These are phyloP conservation scores for Marisa cornuarietis DNA, from an alignment of 1,140 invertebrate genomes.

Conservation along the genomic window DNA sequence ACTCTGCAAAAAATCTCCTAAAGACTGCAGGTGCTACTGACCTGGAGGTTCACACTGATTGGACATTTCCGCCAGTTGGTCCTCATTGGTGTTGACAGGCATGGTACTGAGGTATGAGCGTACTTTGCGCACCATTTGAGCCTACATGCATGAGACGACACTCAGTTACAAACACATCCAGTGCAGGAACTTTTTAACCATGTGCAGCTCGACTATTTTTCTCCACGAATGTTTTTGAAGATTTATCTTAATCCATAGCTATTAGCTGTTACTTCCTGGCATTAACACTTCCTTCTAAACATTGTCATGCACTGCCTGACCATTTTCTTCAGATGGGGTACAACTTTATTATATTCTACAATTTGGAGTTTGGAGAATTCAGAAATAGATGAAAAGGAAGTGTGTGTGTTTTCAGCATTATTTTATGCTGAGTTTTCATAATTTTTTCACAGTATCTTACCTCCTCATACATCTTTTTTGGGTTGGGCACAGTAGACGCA, in stretches of 20 bases:
- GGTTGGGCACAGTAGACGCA: conserved; percentile 84
- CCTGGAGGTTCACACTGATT: conserved; percentile 83
- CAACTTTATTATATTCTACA: too few species aligned
- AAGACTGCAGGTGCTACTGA: conserved; percentile 27
- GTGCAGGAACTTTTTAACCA: not conserved
- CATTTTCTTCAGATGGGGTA: too few species aligned
- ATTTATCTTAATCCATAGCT: not conserved
- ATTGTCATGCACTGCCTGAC: too few species aligned
- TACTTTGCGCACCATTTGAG: conserved; percentile 95
- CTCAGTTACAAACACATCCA: not conserved
- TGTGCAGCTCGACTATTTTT: not conserved
- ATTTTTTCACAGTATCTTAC: conserved; percentile 52
- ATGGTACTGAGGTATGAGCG: conserved; percentile 95
- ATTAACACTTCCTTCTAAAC: too few species aligned
- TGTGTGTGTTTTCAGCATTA: too few species aligned
- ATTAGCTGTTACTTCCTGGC: too few species aligned
- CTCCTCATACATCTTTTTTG: conserved; percentile 99
- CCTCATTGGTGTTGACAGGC: conserved; percentile 91
- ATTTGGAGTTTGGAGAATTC: too few species aligned
- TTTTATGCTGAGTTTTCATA: too few species aligned
- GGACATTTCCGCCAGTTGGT: conserved; percentile 86
- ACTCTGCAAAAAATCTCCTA: not conserved
- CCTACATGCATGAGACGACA: conserved; percentile 66
- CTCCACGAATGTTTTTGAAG: not conserved
- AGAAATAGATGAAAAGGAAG: too few species aligned